Base-by-base conservation (phyloP, 2,797 vertebrate species). In the Coregonus ussuriensis region DNA sequence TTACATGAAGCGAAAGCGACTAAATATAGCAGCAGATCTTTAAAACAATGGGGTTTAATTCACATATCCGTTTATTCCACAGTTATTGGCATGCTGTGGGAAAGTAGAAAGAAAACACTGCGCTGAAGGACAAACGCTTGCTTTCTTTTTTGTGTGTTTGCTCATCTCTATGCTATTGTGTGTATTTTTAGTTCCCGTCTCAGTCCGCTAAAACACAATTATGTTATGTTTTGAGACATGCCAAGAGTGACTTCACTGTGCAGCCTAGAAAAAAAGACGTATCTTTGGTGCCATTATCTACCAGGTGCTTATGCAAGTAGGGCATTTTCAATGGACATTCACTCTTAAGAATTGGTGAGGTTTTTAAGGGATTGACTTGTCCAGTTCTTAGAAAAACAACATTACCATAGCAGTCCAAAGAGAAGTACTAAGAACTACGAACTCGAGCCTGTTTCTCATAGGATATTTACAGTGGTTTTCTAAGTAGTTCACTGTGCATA, bases 11-110 rank as follows among this genome's bases (percentile, higher is more conserved):
- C 63, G 47, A 80, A 81, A 74, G 77, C 79, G 35, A 70, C 90
- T 92, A 93, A 93, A 93, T 93, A 92, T 92, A 93, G 91, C 87
- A 37, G 86, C 90, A 83, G 88, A 92, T 93, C 87, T 85, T 81
- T 88, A 89, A 92, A 92, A 95, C 94, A 94, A 94, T 93, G 89
- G 90, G 85, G 84, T 94, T 93, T 93, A 92, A 94, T 93, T 94
- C 92, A 92, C 89, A 89, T 94, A 92, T 95, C 92, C 90, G 89
- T 93, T 92, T 90, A 92, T 93, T 93, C 90, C 90, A 87, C 87
- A 88, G 89, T 87, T 90, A 88, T 86, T 92, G 90, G 89, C 86
- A 86, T 81, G 83, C 88, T 89, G 83, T 87, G 87, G 88, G 89
- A 90, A 89, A 91, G 91, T 87, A 85, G 84, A 91, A 86, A 82